phyloP scores from a whole-genome alignment of 2,888 invertebrate genomes.

The Thecocarcelia acutangulata region DNA sequence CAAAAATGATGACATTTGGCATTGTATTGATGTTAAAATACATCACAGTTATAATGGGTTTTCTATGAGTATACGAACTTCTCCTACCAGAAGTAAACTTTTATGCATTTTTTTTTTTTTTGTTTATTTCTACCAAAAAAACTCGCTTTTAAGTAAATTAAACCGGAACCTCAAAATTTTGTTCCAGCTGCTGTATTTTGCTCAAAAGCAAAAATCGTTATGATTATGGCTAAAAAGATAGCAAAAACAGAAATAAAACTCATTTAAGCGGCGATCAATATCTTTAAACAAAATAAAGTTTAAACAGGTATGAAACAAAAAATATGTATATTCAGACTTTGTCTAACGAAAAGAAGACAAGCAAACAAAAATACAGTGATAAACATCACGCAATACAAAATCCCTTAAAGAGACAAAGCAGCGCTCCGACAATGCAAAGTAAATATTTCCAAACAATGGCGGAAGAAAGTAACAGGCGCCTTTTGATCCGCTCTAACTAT shows the following conservation, averaged over 20 bases:
- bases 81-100: no score
- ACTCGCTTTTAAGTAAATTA: not conserved
- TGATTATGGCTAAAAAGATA: slow-evolving; percentile 37
- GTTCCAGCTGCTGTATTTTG: slow-evolving; percentile 37
- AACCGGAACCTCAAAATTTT: not conserved
- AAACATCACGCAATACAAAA: slow-evolving; percentile 54
- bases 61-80: no score
- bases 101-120: no score
- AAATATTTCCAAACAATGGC: slow-evolving; percentile 50
- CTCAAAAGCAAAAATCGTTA: slow-evolving; percentile 21
- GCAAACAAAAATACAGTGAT: slow-evolving; percentile 27
- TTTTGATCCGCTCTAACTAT: slow-evolving; percentile 61
- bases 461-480: slow-evolving; percentile 53
- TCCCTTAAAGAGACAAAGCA: slow-evolving; percentile 12
- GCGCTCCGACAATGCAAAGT: slow-evolving; percentile 23
- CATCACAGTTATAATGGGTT: no score
- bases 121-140: no score
- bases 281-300: slow-evolving; percentile 51
- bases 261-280: slow-evolving; percentile 60
- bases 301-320: slow-evolving; percentile 35
- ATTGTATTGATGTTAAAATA: no score
- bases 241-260: slow-evolving; percentile 30
- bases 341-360: slow-evolving; percentile 28
- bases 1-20: no score
- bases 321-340: slow-evolving; percentile 4